phyloP scores from a whole-genome alignment of 2,797 vertebrate species.

The Arnoldichthys spilopterus region DNA sequence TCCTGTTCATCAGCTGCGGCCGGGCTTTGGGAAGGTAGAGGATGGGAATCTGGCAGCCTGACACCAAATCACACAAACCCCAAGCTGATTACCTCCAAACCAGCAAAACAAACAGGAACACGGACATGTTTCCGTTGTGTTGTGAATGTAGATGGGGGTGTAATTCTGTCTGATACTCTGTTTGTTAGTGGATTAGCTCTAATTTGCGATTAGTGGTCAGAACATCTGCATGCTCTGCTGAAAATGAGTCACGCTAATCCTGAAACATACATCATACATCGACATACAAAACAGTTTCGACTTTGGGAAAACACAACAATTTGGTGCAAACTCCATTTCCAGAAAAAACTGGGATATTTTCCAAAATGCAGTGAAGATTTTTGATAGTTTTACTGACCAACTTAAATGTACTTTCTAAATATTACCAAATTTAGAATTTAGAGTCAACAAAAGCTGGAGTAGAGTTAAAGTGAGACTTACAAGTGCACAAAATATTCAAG shows the following conservation, averaged over 20 bases:
- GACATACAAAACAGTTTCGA: not conserved
- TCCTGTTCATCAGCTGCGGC: not conserved
- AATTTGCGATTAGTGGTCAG: constrained; percentile 50
- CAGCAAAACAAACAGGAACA: constrained; percentile 31
- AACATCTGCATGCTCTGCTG: constrained; percentile 47
- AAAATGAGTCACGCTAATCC: constrained; percentile 5
- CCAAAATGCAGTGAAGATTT: too few species aligned
- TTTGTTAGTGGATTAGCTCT: constrained; percentile 48
- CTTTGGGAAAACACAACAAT: not conserved
- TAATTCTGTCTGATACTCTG: constrained; percentile 51
- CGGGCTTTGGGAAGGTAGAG: not conserved
- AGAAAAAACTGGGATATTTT: too few species aligned
- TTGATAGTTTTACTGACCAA: too few species aligned
- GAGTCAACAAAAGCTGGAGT: too few species aligned
- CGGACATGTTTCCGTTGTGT: not conserved
- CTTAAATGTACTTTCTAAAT: too few species aligned
- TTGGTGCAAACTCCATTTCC: too few species aligned
- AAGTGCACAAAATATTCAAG: too few species aligned
- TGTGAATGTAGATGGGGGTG: constrained; percentile 11
- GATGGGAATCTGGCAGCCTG: constrained; percentile 1
- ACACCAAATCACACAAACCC: constrained; percentile 4
- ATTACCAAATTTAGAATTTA: too few species aligned
- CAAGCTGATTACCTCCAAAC: constrained; percentile 38
- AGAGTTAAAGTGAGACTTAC: too few species aligned
- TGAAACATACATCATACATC: not conserved